Evolutionary conservation across 2,113 vertebrate genomes (phyloP).

Genomic region (Chionodraco myersi): DNA sequence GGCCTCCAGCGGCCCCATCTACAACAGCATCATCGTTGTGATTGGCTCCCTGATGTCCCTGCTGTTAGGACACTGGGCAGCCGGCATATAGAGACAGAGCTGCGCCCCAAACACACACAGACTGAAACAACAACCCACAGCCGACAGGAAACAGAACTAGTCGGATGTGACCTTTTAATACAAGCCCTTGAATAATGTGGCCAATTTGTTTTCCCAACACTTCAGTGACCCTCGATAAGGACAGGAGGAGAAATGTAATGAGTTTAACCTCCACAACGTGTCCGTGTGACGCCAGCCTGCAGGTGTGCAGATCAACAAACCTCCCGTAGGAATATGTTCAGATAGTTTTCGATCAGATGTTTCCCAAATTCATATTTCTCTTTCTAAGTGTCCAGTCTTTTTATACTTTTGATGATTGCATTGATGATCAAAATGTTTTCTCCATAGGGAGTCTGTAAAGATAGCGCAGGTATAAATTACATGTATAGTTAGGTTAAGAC

Average conservation of each 20-base stretch:
- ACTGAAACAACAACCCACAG: slow-evolving; percentile 4
- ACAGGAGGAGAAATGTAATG: slow-evolving; percentile 6
- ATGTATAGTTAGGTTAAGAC: slow-evolving; percentile 16
- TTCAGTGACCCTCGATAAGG: slow-evolving; percentile 5
- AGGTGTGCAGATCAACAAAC: neutral
- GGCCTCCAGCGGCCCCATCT: slow-evolving; percentile 70
- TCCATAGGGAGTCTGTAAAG: neutral
- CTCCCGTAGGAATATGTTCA: neutral
- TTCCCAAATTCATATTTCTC: neutral
- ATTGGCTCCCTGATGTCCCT: slow-evolving; percentile 71
- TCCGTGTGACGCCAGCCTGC: slow-evolving; percentile 1
- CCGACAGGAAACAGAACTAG: neutral
- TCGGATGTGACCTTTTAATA: neutral
- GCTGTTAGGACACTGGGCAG: slow-evolving; percentile 72
- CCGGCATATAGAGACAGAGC: slow-evolving; percentile 54
- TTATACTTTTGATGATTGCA: slow-evolving; percentile 27
- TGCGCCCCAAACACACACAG: slow-evolving; percentile 14
- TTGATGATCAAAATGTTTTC: neutral
- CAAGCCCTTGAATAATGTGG: neutral
- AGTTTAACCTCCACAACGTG: neutral
- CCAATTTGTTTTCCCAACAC: neutral
- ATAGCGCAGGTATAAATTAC: slow-evolving; percentile 1
- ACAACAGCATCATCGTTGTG: slow-evolving; percentile 74
- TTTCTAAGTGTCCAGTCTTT: slow-evolving; percentile 26
- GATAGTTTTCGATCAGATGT: neutral